Evolutionary conservation across 2,113 vertebrate genomes (phyloP).

Genomic region (Chinchilla lanigera): DNA sequence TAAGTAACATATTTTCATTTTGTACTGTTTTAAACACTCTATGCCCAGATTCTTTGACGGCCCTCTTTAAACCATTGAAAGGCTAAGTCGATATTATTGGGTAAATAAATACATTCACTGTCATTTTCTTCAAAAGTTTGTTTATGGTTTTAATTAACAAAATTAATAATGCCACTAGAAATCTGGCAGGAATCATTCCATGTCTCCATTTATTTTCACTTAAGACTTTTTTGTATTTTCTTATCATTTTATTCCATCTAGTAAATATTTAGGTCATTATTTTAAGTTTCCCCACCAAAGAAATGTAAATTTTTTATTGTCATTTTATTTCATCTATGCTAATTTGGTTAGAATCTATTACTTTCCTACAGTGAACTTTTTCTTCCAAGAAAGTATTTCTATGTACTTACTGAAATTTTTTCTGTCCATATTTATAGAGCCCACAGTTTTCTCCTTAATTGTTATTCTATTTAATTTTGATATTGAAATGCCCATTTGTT

Average conservation of each 20-base stretch:
- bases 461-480: not conserved
- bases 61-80: not conserved
- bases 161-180: conserved; percentile 1
- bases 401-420: not conserved
- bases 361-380: not conserved
- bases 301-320: not conserved
- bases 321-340: conserved; percentile 11
- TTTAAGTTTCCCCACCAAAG: not conserved
- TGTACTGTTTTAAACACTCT: not conserved
- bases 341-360: conserved; percentile 24
- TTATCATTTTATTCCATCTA: not conserved
- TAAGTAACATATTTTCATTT: not conserved
- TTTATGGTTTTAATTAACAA: conserved; percentile 26
- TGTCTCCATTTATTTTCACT: not conserved
- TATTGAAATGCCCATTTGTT: not conserved
- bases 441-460: not conserved
- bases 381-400: not conserved
- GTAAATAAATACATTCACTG: not conserved
- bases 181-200: not conserved
- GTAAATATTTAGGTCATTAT: conserved; percentile 11
- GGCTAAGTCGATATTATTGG: not conserved
- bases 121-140: not conserved
- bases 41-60: not conserved
- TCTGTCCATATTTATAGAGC: not conserved
- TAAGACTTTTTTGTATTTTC: not conserved